Base-by-base conservation (phyloP, 2,113 vertebrate species). In the Gadus chalcogrammus region DNA sequence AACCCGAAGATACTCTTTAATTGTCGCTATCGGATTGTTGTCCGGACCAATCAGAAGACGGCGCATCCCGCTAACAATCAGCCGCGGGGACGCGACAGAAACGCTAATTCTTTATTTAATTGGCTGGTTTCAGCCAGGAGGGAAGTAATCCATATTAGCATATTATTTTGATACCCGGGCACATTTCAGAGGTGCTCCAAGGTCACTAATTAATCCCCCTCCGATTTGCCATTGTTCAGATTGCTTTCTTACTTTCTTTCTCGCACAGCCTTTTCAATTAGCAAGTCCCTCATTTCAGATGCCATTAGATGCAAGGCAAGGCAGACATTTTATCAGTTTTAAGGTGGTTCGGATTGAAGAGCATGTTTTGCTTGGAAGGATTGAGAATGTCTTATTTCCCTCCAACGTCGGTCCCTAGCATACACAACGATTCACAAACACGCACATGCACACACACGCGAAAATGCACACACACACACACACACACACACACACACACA, bases 41-140 rank as follows among this genome's bases (percentile, higher is more conserved):
- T 68, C 66, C 62, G 73, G 60, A 77, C 78, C 64, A 74, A 82
- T 84, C 77, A 66, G 42, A 65, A 63, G 77, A 87, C 84, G 74
- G 67, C 78, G 69, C 74, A 70, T 42, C 74, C 12, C 67, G 13
- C 15, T 79, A 77, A 83, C 84, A 83, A 84, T 85, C 70, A 79
- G 76, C 67, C 63, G n/a, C 24, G 24, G 63, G 22, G 42, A 78
- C 24, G 73, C 81, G 4, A 67, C 12, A 15, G 24, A n/a, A 70
- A 77, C 84, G 79, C 81, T 87, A 78, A 88, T 84, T 87, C 70
- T 77, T 66, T 87, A 88, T 88, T 88, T 85, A 87, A 90, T 85
- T 84, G 84, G 68, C 71, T 48, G 22, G 72, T 79, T 78, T 89
- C 71, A 70, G 75, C 77, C 64, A 73, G 69, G 74, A 76, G 79